Evolutionary conservation across 2,113 vertebrate species (phyloP), one percentile per base, ranked within the genome.

Genomic region (Hepsetus odoe): DNA sequence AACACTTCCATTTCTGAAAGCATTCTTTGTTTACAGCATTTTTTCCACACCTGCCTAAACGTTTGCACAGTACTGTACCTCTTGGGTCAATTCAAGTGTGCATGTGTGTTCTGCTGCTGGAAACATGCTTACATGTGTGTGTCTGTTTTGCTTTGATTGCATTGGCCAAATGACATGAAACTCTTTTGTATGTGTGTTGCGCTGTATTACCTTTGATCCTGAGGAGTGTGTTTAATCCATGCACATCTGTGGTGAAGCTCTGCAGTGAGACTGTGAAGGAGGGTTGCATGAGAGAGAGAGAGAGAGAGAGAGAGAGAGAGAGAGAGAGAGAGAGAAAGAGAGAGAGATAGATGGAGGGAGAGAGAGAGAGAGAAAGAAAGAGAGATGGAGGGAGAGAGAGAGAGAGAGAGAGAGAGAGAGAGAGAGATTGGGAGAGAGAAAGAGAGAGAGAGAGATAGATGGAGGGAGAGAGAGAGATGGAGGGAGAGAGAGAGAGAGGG

Each of bases 121-220:
- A 20, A 49, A 20, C 46, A 5, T 11, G n/a, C 24, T 20, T 55
- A 10, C 2, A 7, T 35, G 35, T 55, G 5, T 53, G 58, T 72
- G 35, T 71, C 12, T 72, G 53, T 44, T 24, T 11, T 55, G 40
- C 44, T 56, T 4, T 5, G 61, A 49, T 72, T 8, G 10, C 28
- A 26, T 53, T 53, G 32, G 14, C 24, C 32, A 64, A 61, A 64
- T 79, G 58, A 62, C 55, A 65, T 16, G 14, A 73, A 46, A 77
- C 32, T 1, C 4, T 22, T 72, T 66, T 66, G n/a, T 66, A 66
- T 58, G 18, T 67, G 18, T 35, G 33, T 46, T 18, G 51, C 61
- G n/a, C 32, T 58, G 53, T 44, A 67, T 38, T 77, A 66, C 62
- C 62, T 59, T 64, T 71, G 44, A 56, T 80, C 38, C 40, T 7